Evolutionary conservation across 2,113 vertebrate genomes (phyloP), one percentile per base, ranked within the genome.

Genomic region (Athene noctua): DNA sequence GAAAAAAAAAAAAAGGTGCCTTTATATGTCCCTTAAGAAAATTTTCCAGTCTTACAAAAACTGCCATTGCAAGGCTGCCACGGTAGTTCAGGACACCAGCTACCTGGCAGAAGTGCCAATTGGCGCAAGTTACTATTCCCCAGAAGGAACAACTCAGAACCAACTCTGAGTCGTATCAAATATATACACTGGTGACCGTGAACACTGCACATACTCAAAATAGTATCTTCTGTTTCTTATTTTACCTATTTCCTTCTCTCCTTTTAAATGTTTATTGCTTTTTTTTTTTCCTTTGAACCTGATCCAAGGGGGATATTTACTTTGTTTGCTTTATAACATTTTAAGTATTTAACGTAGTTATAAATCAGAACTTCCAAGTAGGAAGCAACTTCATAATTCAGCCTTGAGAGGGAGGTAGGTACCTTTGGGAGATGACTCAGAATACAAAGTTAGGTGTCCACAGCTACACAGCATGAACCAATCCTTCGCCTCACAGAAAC

Each of bases 291-390:
- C 32, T 91, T 86, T 94, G 73, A 86, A 81, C 65, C n/a, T 57
- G 47, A 73, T 79, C 80, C 77, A 86, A 14, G 15, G 5, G 11
- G 61, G 7, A 72, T 91, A 92, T 88, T 91, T 78, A 71, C 40
- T 94, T 81, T 57, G 23, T 70, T 90, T 65, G 55, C 38, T 80
- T 84, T 89, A 91, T 59, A 92, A 84, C 20, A 68, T 68, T 89
- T 88, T 49, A 89, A 97, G 61, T 63, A 85, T 75, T 92, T 86
- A 95, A 91, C 1, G 2, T 7, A 89, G 68, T 22, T 90, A 19
- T 75, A 91, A 95, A 74, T 96, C 78, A 82, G 87, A 92, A 92
- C 57, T 81, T 87, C 74, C 65, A 94, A 82, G 77, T 27, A 96
- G 87, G 70, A 91, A 94, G 34, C 36, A 81, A 92, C 61, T 55